Evolutionary conservation across 2,113 vertebrate species (phyloP).

Genomic region (Regulus satrapa): DNA sequence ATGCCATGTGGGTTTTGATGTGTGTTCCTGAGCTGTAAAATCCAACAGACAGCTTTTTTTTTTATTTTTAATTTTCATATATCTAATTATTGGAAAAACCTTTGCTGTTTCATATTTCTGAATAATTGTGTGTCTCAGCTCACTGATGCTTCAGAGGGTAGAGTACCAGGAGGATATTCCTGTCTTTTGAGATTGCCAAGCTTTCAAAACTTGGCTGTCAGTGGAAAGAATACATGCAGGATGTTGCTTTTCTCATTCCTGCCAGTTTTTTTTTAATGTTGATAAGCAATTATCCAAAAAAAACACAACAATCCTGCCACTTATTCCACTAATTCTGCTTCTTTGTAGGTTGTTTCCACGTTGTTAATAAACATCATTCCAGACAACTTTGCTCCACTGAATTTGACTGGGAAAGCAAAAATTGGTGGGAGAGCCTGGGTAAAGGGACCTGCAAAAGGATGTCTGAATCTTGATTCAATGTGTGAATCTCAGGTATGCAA

Average conservation of each 20-base stretch:
- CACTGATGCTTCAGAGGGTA: neutral
- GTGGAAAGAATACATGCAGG: neutral
- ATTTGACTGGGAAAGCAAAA: slow-evolving; percentile 87
- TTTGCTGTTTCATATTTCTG: neutral
- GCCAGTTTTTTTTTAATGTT: neutral
- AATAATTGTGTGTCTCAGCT: neutral
- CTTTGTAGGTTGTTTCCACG: slow-evolving; percentile 87
- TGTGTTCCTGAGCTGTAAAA: neutral
- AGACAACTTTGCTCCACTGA: slow-evolving; percentile 79
- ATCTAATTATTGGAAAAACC: neutral
- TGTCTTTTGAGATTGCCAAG: neutral
- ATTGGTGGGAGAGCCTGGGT: slow-evolving; percentile 89
- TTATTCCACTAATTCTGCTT: neutral
- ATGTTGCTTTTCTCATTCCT: neutral
- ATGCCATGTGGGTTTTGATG: neutral
- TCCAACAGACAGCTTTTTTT: neutral
- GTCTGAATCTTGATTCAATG: slow-evolving; percentile 79
- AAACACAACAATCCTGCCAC: neutral
- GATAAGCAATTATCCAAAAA: neutral
- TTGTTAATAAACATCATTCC: slow-evolving; percentile 92
- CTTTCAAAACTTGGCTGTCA: neutral
- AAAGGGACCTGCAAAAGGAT: slow-evolving; percentile 65
- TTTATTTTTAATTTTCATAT: neutral
- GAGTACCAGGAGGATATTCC: neutral
- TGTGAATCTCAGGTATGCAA: slow-evolving; percentile 90